Base-by-base conservation (phyloP, 2,113 vertebrate genomes). In the Lanius ludovicianus region DNA sequence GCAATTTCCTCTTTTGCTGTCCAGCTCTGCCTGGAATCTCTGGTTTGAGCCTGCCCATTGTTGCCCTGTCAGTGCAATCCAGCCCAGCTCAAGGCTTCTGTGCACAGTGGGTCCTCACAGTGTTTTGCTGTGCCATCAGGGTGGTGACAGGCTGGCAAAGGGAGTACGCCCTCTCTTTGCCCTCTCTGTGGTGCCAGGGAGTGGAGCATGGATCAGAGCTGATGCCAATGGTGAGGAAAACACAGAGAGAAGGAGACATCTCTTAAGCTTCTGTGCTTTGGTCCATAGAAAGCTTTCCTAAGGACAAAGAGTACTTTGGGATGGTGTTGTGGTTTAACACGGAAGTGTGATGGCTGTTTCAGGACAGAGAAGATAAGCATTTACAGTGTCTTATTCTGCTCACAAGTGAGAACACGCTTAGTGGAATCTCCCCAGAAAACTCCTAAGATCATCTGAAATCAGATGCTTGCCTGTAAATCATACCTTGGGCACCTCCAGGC, bases 61-160 rank as follows among this genome's bases (percentile, higher is more conserved):
- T 79, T 71, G 57, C 41, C 37, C 17, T 11, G 11, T 39, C 9
- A 5, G 13, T 39, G 71, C 75, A 56, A 57, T 7, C 27, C 56
- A 30, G 42, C 14, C 18, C 41, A 57, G 78, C 68, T 64, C 56
- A 56, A 79, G 74, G 33, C 33, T 73, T 49, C 46, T 31, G 44
- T n/a, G 53, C 41, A 7, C 78, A 55, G 47, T 3, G 1, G 27
- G 52, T 63, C 62, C 65, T 64, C 53, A 55, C 11, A 9, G 24
- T 0, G 0, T 55, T 81, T 24, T 83, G 39, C 87, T 56, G 44
- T 59, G 52, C 65, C 7, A 1, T 10, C 27, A 55, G 60, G 11
- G 15, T 11, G 2, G 39, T 75, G 57, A 10, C 50, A 37, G 56
- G 46, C 50, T 89, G 84, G 46, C 41, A 78, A 42, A 65, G 35